Evolutionary conservation across 2,888 invertebrate species (phyloP).

Genomic region (Exephanes ischioxanthus): DNA sequence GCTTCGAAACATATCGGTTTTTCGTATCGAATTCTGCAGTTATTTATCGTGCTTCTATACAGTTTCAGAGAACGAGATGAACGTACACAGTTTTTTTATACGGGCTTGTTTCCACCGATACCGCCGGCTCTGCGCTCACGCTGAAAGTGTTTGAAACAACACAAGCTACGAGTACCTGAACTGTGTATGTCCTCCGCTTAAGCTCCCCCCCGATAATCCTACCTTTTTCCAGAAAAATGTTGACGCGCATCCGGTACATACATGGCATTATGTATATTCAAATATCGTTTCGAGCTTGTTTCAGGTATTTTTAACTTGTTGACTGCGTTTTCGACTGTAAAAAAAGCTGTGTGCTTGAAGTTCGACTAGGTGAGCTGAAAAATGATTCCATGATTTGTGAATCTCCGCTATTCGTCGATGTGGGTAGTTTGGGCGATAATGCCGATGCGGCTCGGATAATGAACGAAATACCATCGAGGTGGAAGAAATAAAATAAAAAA

Average conservation of each 20-base stretch:
- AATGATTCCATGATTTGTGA: not conserved
- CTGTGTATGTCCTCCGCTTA: not conserved
- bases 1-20: not conserved
- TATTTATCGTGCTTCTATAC: conserved; percentile 1
- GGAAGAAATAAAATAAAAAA: not conserved
- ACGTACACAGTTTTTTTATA: not conserved
- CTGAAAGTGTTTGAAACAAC: not conserved
- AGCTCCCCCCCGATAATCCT: conserved; percentile 1
- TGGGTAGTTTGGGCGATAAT: not conserved
- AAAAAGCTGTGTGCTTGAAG: not conserved
- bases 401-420: not conserved
- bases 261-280: not conserved
- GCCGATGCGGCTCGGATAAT: not conserved
- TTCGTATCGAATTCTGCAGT: not conserved
- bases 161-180: not conserved
- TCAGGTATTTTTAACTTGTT: not conserved
- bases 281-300: not conserved
- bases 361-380: not conserved
- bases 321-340: not conserved
- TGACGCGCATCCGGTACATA: not conserved
- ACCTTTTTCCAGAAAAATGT: not conserved
- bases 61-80: not conserved
- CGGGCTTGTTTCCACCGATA: not conserved
- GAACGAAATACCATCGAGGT: not conserved
- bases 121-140: not conserved